These are phyloP conservation scores for Paraescarpia echinospica DNA, from an alignment of 1,140 invertebrate species.

Conservation along the genomic window DNA sequence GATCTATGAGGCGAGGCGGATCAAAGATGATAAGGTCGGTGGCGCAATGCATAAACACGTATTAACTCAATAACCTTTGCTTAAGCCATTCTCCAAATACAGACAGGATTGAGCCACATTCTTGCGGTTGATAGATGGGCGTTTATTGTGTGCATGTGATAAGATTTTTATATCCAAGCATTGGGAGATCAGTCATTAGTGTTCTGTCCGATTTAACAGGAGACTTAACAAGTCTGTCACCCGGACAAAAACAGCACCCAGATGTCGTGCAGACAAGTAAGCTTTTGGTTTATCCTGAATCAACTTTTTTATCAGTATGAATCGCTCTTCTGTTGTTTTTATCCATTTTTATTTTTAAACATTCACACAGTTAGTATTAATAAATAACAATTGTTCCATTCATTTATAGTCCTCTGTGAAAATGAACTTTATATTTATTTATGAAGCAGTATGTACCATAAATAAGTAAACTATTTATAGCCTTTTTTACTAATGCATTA, in stretches of 20 bases:
- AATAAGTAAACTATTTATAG: no score
- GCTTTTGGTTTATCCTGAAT: no score
- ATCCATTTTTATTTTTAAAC: no score
- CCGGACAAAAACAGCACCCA: no score
- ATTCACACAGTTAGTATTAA: no score
- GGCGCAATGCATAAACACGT: constrained; percentile 20
- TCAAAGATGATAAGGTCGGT: constrained; percentile 86
- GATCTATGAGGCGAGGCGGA: constrained; percentile 85
- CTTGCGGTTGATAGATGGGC: background rate
- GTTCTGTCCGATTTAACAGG: background rate
- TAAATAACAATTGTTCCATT: background rate
- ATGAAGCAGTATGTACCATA: no score
- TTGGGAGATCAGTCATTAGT: background rate
- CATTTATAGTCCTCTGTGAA: background rate
- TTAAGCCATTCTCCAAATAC: background rate
- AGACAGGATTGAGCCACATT: background rate
- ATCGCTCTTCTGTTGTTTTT: no score
- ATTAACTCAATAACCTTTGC: background rate
- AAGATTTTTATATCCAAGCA: background rate
- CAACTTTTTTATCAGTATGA: no score
- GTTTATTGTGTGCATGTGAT: background rate
- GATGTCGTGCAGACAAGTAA: no score
- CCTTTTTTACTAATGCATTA: no score
- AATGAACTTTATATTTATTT: background rate
- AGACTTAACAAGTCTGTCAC: background rate